A percentile compares a stretch with the other conserved stretches of the same genome.
These are phyloP conservation scores for Nipponia nippon DNA, from an alignment of 2,113 vertebrate genomes.

Conservation along the genomic window DNA sequence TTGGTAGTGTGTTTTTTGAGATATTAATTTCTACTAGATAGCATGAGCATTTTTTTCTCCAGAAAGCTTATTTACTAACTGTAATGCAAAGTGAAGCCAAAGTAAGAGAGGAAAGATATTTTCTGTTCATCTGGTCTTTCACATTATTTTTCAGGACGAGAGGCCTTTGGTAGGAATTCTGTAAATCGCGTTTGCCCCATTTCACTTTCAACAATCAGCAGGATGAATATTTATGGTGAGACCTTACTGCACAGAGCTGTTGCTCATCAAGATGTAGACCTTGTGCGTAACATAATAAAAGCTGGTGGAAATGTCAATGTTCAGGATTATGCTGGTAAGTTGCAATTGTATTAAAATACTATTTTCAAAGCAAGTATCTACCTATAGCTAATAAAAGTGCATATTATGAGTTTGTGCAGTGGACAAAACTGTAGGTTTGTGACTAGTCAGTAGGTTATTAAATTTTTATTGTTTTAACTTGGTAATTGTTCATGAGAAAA, in stretches of 20 bases:
- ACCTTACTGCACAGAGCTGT: constrained; percentile 75
- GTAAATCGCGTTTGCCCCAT: background rate
- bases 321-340: constrained; percentile 78
- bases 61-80: background rate
- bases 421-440: background rate
- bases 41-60: background rate
- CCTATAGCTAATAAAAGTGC: background rate
- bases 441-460: background rate
- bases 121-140: background rate
- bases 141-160: constrained; percentile 45
- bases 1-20: background rate
- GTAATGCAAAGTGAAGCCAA: background rate
- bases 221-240: constrained; percentile 74
- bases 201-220: constrained; percentile 49
- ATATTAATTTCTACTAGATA: background rate
- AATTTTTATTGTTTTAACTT: background rate
- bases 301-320: constrained; percentile 70
- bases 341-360: background rate
- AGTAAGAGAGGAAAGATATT: background rate
- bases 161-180: background rate
- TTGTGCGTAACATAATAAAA: constrained; percentile 66
- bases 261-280: constrained; percentile 30
- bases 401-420: background rate
- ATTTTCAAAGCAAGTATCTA: background rate
- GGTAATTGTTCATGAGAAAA: background rate